Evolutionary conservation across 2,888 invertebrate species (phyloP), one percentile per base, ranked within the genome.

Genomic region (Magallana nippona): DNA sequence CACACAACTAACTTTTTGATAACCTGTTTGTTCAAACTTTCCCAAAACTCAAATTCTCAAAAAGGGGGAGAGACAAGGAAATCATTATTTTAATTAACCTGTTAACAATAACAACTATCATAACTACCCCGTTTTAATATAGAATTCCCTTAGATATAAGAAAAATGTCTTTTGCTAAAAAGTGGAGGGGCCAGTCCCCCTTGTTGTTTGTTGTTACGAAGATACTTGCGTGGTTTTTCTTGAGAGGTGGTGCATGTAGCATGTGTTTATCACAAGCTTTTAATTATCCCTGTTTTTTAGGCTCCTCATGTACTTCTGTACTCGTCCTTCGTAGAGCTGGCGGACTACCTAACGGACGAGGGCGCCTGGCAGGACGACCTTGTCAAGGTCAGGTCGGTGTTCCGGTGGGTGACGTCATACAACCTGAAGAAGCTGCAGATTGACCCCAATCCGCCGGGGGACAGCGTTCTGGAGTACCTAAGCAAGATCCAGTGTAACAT

Each of bases 401-500:
- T 78, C 60, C 19, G 78, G 2, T 84, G 84, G 84, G 78, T 84
- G 19, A 84, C 84, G 27, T 84, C 84, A 78, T 84, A 84, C 62
- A 84, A 81, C 44, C 58, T 84, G 15, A 63, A 77, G 62, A 84
- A 62, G n/a, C 19, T 84, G 55, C 71, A 81, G 55, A 84, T 84
- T 56, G 84, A 78, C 17, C 22, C 60, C 10, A 80, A 19, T 11
- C 84, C 84, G 1, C 84, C 84, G 10, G 27, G 60, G 17, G 78
- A 84, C 19, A 78, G 81, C n/a, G 81, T 81, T 2, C 62, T 84
- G 56, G 84, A 84, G 32, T 84, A 84, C 19, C 81, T 84, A 56
- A 78, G 78, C 56, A 84, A 84, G 32, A 84, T 84, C 10, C 81
- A 84, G 60, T 84, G 84, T 78, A 81, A 84, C 62, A 84, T 84